phyloP scores from a whole-genome alignment of 2,113 vertebrate genomes.

The Limnothrissa miodon region DNA sequence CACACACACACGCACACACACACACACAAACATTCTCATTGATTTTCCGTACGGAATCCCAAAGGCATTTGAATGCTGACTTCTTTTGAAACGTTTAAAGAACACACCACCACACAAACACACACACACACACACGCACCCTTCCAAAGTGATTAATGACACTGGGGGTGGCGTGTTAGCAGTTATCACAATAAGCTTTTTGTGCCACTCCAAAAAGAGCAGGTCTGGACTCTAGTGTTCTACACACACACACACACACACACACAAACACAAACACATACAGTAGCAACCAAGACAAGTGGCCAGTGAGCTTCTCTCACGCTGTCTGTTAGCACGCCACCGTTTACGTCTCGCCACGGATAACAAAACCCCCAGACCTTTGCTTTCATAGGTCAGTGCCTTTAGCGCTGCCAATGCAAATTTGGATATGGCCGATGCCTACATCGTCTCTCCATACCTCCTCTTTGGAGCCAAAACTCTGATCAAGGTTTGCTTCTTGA shows the following conservation, averaged over 20 bases:
- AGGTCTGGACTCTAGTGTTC: neutral
- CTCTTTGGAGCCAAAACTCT: neutral
- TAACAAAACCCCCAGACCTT: neutral
- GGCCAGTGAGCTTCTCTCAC: neutral
- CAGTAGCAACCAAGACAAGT: neutral
- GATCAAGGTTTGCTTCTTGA: neutral
- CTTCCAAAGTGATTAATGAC: slow-evolving; percentile 26
- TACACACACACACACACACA: neutral
- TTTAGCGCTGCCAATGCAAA: neutral
- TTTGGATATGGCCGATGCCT: neutral
- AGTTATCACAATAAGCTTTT: slow-evolving; percentile 7
- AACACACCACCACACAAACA: slow-evolving; percentile 35
- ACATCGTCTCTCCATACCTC: no score
- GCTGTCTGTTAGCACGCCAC: neutral
- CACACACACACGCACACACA: slow-evolving; percentile 43
- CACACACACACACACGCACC: slow-evolving; percentile 32
- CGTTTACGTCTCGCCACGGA: neutral
- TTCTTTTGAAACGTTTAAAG: neutral
- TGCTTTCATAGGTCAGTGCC: neutral
- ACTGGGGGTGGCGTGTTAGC: neutral
- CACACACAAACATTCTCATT: slow-evolving; percentile 1
- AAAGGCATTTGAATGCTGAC: neutral
- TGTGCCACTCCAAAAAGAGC: slow-evolving; percentile 5
- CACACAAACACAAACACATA: neutral
- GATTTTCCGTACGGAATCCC: neutral